phyloP scores from a whole-genome alignment of 92 coral and sea anemone genomes.

The Porites divaricata region DNA sequence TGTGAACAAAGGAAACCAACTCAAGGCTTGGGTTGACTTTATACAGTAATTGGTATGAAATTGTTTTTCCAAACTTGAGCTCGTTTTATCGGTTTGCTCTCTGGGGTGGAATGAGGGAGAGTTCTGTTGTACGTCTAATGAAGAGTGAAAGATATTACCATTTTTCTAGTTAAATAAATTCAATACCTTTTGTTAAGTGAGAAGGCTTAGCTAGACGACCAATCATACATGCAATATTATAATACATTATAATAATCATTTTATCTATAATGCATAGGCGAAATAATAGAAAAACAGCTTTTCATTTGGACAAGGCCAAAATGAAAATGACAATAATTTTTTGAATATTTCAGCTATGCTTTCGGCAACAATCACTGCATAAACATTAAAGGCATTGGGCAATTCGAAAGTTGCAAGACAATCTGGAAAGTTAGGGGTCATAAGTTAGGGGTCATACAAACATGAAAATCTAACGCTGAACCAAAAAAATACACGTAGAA shows the following conservation, averaged over 20 bases:
- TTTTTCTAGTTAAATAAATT: neutral
- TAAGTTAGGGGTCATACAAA: neutral
- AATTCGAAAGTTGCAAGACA: neutral
- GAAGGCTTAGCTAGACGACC: neutral
- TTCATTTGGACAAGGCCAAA: neutral
- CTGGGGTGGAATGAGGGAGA: no score
- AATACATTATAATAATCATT: no score
- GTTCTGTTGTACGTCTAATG: no score
- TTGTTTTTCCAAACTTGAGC: no score
- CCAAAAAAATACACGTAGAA: neutral
- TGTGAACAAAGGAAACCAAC: no score
- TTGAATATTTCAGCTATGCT: constrained; percentile 1
- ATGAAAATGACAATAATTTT: neutral
- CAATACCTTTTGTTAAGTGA: neutral
- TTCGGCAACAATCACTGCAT: neutral
- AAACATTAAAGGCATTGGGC: neutral
- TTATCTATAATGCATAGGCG: neutral
- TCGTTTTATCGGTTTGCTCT: no score
- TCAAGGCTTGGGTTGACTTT: no score
- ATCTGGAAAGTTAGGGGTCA: neutral
- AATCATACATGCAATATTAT: neutral
- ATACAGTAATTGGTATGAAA: no score
- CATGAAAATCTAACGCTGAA: no score
- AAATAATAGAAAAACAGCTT: neutral
- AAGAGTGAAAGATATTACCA: neutral